phyloP scores from a whole-genome alignment of 2,888 invertebrate genomes.

The Tenthredo distinguenda region DNA sequence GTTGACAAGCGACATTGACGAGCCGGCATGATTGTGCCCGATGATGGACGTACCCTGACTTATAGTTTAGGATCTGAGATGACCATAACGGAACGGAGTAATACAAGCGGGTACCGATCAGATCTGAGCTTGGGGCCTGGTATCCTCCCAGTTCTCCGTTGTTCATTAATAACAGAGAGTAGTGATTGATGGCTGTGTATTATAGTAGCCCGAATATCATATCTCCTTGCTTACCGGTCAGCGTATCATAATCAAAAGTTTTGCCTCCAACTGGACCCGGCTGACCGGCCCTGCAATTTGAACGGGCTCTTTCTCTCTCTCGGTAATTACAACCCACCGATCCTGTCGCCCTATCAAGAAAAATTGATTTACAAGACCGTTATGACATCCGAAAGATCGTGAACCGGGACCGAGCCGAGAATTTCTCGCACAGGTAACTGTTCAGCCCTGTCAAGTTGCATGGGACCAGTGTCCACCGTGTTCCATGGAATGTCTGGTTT shows the following conservation, averaged over 20 bases:
- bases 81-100: slow-evolving; percentile 9
- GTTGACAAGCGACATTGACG: slow-evolving; percentile 22
- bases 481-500: not conserved
- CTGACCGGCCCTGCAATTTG: not conserved
- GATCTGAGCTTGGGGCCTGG: not conserved
- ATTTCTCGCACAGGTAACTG: not conserved
- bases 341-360: not conserved
- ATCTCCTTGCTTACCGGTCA: not conserved
- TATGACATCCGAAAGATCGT: not conserved
- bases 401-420: not conserved
- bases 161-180: slow-evolving; percentile 36
- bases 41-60: slow-evolving; percentile 6
- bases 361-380: not conserved
- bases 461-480: not conserved
- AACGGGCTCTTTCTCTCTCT: not conserved
- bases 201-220: slow-evolving; percentile 16
- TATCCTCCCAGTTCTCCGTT: not conserved
- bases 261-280: not conserved
- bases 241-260: slow-evolving; percentile 1
- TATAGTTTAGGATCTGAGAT: slow-evolving; percentile 7
- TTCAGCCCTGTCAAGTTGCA: no score
- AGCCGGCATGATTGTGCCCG: not conserved
- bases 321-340: slow-evolving; percentile 26
- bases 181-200: slow-evolving; percentile 34
- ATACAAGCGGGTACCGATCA: slow-evolving; percentile 2